Base-by-base conservation (phyloP, 2,888 invertebrate species). In the Rhamphomyia laevipes region DNA sequence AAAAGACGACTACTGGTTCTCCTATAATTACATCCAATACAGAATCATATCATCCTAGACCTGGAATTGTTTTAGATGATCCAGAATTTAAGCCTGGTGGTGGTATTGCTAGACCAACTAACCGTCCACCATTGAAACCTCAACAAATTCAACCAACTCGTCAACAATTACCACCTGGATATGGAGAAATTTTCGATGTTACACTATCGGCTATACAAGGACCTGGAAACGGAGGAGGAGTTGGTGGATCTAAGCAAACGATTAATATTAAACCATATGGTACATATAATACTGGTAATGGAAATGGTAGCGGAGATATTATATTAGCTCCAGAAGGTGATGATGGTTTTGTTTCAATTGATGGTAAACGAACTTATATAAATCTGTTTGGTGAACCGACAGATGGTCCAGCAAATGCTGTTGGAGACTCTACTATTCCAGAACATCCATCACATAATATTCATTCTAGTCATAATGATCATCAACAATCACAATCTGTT, bases 141-240 rank as follows among this genome's bases (percentile, higher is more conserved):
- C 65, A 31, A 70, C 65, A 67, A 9, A 62, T 72, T 15, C 66
- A 72, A 48, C 70, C 73, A 10, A 73, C 71, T 1, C 63, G 70
- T 6, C 61, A 72, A 49, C 63, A 66, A 40, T 56, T 68, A 51
- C 74, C 71, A n/a, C 68, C 73, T 27, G 76, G 73, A 1, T 81
- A 81, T 60, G 86, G 84, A 10, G 90, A 91, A 65, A 85, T 88
- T 49, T 91, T 91, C 60, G 90, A 91, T 59, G 84, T 91, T 0
- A 90, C 90, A 0, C 84, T 91, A 0, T 88, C 89, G 0, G 91
- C 89, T 1, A 83, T 90, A 51, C 91, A 91, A 64, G 88, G 88
- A 2, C 84, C 86, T 1, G 84, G 84, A 0, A 81, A 80, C 15
- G 63, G 58, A 48, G 62, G 66, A 41, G n/a, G 18, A 16, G 73